Percentiles rank a stretch among this genome's conserved stretches.
Conservation (phyloP, 2,797 vertebrate species). For the Acipenser oxyrinchus region DNA sequence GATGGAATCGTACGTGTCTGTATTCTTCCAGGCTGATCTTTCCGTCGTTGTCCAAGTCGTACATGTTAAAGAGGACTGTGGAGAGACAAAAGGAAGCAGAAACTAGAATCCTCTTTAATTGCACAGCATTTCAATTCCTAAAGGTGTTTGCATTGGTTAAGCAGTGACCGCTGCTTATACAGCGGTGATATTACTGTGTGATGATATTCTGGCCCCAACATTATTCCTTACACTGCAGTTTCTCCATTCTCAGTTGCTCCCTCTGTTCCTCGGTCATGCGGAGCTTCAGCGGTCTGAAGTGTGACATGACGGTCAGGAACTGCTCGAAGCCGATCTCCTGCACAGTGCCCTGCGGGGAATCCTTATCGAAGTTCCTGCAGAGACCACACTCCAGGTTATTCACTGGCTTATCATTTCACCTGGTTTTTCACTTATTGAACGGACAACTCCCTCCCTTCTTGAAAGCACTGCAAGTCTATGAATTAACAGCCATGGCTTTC, state of each 20-base stretch:
- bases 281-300: slow-evolving; percentile 74
- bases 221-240: slow-evolving; percentile 75
- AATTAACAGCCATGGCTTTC: too few species aligned
- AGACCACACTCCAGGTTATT: neutral
- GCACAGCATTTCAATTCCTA: too few species aligned
- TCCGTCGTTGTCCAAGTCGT: slow-evolving; percentile 84
- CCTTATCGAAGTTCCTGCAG: slow-evolving; percentile 69
- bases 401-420: neutral
- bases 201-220: neutral
- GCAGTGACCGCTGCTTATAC: too few species aligned
- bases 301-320: slow-evolving; percentile 87
- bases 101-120: too few species aligned
- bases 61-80: slow-evolving; percentile 93
- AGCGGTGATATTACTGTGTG: too few species aligned
- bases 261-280: slow-evolving; percentile 65
- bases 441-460: too few species aligned
- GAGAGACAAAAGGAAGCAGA: slow-evolving; percentile 8
- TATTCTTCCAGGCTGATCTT: slow-evolving; percentile 85
- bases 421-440: too few species aligned
- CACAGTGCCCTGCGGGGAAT: slow-evolving; percentile 10
- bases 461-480: too few species aligned
- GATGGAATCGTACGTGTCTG: slow-evolving; percentile 64
- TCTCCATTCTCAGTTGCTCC: slow-evolving; percentile 61
- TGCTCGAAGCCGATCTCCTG: slow-evolving; percentile 81
- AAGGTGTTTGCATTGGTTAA: too few species aligned